These are phyloP conservation scores for Schrankia costaestrigalis DNA, from an alignment of 2,888 invertebrate genomes.

Conservation along the genomic window DNA sequence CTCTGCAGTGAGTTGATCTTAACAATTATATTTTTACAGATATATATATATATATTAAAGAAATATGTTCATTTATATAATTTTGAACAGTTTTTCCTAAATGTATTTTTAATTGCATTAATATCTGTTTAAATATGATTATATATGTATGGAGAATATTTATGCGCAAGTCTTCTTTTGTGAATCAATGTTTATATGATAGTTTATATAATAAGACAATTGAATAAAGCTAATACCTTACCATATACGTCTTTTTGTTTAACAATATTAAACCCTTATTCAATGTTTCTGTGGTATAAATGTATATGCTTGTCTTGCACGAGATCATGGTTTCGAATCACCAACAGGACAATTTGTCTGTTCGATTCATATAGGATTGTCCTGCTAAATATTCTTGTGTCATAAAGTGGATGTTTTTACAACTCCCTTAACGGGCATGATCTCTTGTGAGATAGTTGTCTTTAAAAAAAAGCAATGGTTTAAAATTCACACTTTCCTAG, in stretches of 20 bases:
- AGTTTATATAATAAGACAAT: constrained; percentile 33
- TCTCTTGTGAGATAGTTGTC: too few species aligned
- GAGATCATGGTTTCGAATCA: too few species aligned
- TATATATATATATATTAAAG: constrained; percentile 38
- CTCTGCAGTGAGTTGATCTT: constrained; percentile 15
- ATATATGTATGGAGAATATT: constrained; percentile 26
- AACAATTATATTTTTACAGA: constrained; percentile 35
- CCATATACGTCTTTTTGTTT: constrained; percentile 22
- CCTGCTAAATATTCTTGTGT: too few species aligned
- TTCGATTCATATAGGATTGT: too few species aligned
- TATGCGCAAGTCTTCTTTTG: constrained; percentile 35
- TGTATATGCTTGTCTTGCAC: too few species aligned
- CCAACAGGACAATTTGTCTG: too few species aligned
- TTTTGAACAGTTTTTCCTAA: constrained; percentile 19
- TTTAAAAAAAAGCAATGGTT: too few species aligned
- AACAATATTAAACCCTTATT: too few species aligned
- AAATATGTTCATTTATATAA: constrained; percentile 15
- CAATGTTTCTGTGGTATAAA: too few species aligned
- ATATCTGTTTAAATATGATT: constrained; percentile 34
- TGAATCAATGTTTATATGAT: constrained; percentile 41
- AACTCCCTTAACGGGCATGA: too few species aligned
- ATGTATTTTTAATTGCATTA: constrained; percentile 24
- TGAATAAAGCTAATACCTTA: constrained; percentile 39
- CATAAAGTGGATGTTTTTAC: too few species aligned
- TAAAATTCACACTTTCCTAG: too few species aligned